Evolutionary conservation across 64 coral and sea anemone species (phyloP).

Genomic region (Actinia tenebrosa): DNA sequence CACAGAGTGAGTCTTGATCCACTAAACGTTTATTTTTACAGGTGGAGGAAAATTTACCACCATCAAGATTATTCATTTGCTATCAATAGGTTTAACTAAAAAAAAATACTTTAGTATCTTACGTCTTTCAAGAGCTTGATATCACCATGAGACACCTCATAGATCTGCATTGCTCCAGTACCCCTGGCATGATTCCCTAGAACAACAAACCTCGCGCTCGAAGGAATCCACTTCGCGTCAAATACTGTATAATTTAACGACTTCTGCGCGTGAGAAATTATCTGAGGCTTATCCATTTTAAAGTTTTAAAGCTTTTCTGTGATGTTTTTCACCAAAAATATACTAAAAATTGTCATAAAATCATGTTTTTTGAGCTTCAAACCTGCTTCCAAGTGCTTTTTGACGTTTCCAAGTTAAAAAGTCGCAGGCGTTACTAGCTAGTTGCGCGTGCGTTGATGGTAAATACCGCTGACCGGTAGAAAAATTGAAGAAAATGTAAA

Average conservation of each 20-base stretch:
- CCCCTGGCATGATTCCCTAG: conserved; percentile 77
- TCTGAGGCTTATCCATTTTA: conserved; percentile 85
- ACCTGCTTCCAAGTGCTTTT: background rate
- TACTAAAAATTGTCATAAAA: background rate
- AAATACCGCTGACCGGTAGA: background rate
- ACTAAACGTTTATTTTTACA: no score
- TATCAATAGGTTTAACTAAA: background rate
- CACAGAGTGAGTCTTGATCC: no score
- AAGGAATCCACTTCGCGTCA: conserved; percentile 89
- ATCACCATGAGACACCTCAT: conserved; percentile 87
- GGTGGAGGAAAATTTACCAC: no score
- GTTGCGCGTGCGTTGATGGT: background rate
- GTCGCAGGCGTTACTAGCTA: conserved; percentile 24
- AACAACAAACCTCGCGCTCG: conserved; percentile 94
- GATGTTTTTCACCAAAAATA: background rate
- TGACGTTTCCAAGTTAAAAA: conserved; percentile 30
- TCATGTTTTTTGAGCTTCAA: background rate
- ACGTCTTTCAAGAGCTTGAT: conserved; percentile 87
- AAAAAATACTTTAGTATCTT: conserved; percentile 18
- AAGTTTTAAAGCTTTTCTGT: background rate
- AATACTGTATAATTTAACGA: conserved; percentile 79
- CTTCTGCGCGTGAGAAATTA: conserved; percentile 81
- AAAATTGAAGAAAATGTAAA: background rate
- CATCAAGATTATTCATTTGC: background rate
- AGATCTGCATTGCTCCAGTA: conserved; percentile 92